Evolutionary conservation across 2,797 vertebrate species (phyloP), one percentile per base, ranked within the genome.

Genomic region (Bovichtus variegatus): DNA sequence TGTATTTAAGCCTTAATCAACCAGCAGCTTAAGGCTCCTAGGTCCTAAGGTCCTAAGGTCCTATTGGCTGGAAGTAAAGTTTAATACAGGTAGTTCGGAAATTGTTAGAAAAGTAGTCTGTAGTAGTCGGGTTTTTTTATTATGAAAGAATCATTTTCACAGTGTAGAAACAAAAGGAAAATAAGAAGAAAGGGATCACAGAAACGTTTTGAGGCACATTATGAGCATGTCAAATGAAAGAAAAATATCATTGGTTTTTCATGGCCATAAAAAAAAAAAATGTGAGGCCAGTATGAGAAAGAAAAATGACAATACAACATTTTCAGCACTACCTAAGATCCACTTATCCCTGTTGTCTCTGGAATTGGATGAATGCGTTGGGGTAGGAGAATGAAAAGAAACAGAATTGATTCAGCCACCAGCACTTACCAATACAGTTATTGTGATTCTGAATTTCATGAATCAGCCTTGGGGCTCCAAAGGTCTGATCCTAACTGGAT

Each of bases 311-410:
- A 5, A 47, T 41, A 10, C 18, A 74, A 81, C n/a, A 76, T 70
- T 71, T 71, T 76, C 46, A 61, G 49, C 62, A 68, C n/a, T 49
- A 76, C 49, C 63, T 31, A 71, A 79, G 59, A 83, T 86, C 66
- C 62, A 85, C 73, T 74, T 77, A 78, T 77, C 65, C 71, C 49
- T 38, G 66, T 62, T 79, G 76, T 85, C 87, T 73, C 76, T 84
- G 76, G 80, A 73, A 89, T 34, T 72, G 69, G 85, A 75, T 74
- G 55, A 74, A 79, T 63, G 68, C 67, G 79, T 60, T 43, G 6
- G 55, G 59, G 40, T 65, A 64, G 68, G 62, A 76, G 47, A 82
- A 66, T 68, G 43, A 76, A 81, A 74, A 83, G 46, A 61, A 86
- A 71, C 34, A 50, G 41, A 80, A 88, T 78, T 29, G 79, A 90